A percentile compares a stretch with the other conserved stretches of the same genome.
phyloP scores from a whole-genome alignment of 1,140 invertebrate genomes.

The Drosophila tropicalis region DNA sequence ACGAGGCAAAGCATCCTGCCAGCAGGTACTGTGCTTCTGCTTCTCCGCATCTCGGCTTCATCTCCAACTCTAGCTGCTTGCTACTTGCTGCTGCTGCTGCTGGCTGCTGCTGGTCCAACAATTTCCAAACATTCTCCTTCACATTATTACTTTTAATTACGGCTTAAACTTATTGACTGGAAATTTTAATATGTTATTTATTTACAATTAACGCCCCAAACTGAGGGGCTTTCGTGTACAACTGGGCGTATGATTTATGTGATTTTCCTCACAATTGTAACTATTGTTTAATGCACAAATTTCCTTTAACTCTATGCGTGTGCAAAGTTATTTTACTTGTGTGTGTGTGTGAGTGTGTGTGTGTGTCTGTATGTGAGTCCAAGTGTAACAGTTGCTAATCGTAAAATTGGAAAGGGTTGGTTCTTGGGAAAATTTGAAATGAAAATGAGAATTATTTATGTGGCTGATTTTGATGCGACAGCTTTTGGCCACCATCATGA shows the following conservation, averaged over 20 bases:
- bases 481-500: conserved; percentile 48
- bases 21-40: conserved; percentile 39
- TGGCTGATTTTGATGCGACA: conserved; percentile 68
- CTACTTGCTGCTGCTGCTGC: neutral
- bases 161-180: conserved; percentile 79
- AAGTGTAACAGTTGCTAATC: conserved; percentile 68
- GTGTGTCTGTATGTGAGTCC: conserved; percentile 15
- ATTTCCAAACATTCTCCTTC: conserved; percentile 44
- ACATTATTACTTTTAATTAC: conserved; percentile 80
- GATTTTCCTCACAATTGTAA: conserved; percentile 53
- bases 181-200: conserved; percentile 82
- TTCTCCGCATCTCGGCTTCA: neutral
- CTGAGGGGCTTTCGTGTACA: conserved; percentile 61
- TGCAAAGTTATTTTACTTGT: conserved; percentile 11
- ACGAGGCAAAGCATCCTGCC: conserved; percentile 34
- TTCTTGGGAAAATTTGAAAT: conserved; percentile 57
- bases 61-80: too few species aligned
- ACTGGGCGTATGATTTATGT: conserved; percentile 77
- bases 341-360: neutral
- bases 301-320: conserved; percentile 40
- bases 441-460: conserved; percentile 74
- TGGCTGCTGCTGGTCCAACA: conserved; percentile 1
- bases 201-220: conserved; percentile 74
- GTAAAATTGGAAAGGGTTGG: conserved; percentile 51
- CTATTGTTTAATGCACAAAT: conserved; percentile 60